phyloP scores from a whole-genome alignment of 2,888 invertebrate species.

The Sussaba pulchella region DNA sequence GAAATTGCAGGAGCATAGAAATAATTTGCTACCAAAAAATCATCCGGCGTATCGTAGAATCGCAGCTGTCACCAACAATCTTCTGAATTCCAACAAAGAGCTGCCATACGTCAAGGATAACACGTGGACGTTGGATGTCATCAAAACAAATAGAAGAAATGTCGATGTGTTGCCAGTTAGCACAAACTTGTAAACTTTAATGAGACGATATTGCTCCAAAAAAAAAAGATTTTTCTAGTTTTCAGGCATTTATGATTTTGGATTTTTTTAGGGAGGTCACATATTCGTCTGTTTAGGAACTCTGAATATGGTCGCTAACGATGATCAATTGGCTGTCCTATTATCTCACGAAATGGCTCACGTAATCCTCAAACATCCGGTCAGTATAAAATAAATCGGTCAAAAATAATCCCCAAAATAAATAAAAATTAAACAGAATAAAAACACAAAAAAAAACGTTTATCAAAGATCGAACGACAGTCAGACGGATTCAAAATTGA shows the following conservation, averaged over 20 bases:
- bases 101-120: slow-evolving; percentile 83
- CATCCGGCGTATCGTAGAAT: slow-evolving; percentile 83
- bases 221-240: too few relatives aligned
- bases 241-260: slow-evolving; percentile 9
- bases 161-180: slow-evolving; percentile 86
- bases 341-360: slow-evolving; percentile 88
- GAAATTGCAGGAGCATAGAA: slow-evolving; percentile 79
- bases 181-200: slow-evolving; percentile 73
- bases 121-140: slow-evolving; percentile 85
- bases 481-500: slow-evolving; percentile 85
- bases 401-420: too few relatives aligned
- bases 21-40: slow-evolving; percentile 75
- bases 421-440: slow-evolving; percentile 11
- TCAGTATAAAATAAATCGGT: slow-evolving; percentile 75
- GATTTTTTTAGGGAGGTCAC: slow-evolving; percentile 85
- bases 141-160: slow-evolving; percentile 84
- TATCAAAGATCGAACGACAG: slow-evolving; percentile 83
- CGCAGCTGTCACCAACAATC: slow-evolving; percentile 79
- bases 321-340: slow-evolving; percentile 86
- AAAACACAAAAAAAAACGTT: neutral
- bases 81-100: slow-evolving; percentile 85
- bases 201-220: slow-evolving; percentile 20
- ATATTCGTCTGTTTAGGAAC: slow-evolving; percentile 87
- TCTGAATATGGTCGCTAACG: slow-evolving; percentile 84
- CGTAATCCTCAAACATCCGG: slow-evolving; percentile 85